Base-by-base conservation (phyloP, 2,888 invertebrate species). In the Abscondita cerata region DNA sequence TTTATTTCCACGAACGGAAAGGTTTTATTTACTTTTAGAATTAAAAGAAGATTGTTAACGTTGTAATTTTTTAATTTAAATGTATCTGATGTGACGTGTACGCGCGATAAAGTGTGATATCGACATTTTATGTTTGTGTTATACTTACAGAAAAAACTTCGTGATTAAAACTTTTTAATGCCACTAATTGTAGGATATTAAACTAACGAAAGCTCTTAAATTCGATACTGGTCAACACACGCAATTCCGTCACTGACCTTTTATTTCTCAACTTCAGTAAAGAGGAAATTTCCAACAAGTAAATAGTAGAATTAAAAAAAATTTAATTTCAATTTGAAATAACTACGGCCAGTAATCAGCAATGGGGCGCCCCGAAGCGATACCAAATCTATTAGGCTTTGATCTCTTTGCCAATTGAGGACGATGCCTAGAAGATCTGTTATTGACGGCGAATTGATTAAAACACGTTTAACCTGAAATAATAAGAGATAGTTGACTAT, bases 371-470 rank as follows among this genome's bases (percentile, higher is more conserved):
- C 73, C n/a, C 69, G 66, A 69, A 72, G 75, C 72, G 68, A 71
- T 67, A 63, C 67, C 66, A 68, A 65, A 65, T 68, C 68, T 68
- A 66, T 65, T 64, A 67, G 66, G 62, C 74, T 75, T 75, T 75
- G 74, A 75, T 75, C 73, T 73, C 73, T 68, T 64, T 67, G 67
- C 72, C 72, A 71, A 70, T 73, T 70, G 66, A 68, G 67, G 64
- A 66, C 63, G 60, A 61, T 66, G 67, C 65, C 64, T 51, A 63
- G 59, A 61, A 68, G 61, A 64, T 63, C 71, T 73, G 73, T 62
- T 70, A 74, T 74, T 75, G 75, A 74, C 75, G 74, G 72, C 66
- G 71, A 73, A 75, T 75, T 75, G 74, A 75, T 75, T 75, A 74
- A 73, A 74, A 69, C 70, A 66, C 68, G 73, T 70, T 72, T 71